Conservation (phyloP, 2,888 invertebrate species). For the Seladonia tumulorum region DNA sequence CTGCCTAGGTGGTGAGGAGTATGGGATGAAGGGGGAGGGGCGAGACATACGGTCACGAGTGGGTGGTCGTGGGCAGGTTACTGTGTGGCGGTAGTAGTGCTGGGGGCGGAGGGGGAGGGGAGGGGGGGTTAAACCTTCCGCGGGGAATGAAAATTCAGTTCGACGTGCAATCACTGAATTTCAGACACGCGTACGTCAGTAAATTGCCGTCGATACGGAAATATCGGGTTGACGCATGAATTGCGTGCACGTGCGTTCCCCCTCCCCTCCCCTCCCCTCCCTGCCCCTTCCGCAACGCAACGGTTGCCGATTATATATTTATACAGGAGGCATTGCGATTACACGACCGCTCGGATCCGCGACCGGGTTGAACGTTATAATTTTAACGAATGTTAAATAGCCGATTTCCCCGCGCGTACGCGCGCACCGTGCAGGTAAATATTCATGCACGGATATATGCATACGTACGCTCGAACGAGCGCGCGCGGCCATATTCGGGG, state of each 20-base stretch:
- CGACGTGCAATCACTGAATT: conserved; percentile 69
- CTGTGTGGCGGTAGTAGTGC: background rate
- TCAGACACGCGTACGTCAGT: conserved; percentile 64
- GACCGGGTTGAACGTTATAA: conserved; percentile 64
- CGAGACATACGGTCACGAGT: background rate
- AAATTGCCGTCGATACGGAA: conserved; percentile 70
- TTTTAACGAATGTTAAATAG: conserved; percentile 70
- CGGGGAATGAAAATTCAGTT: conserved; percentile 63
- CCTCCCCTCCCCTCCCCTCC: background rate
- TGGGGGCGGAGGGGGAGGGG: conserved; percentile 12
- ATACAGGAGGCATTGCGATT: conserved; percentile 62
- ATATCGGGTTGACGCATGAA: conserved; percentile 67
- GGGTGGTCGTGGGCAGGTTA: background rate
- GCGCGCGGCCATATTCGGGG: conserved; percentile 41
- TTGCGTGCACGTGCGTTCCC: conserved; percentile 33
- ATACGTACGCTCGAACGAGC: conserved; percentile 30
- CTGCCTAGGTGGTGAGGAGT: background rate
- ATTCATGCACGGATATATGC: conserved; percentile 56
- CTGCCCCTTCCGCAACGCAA: background rate
- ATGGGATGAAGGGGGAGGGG: background rate
- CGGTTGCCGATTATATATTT: conserved; percentile 63
- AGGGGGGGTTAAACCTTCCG: conserved; percentile 51
- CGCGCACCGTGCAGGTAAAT: conserved; percentile 54
- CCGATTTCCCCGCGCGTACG: conserved; percentile 37
- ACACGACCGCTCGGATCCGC: conserved; percentile 61